Conservation (phyloP, 2,113 vertebrate genomes). For the Polypterus bichir region DNA sequence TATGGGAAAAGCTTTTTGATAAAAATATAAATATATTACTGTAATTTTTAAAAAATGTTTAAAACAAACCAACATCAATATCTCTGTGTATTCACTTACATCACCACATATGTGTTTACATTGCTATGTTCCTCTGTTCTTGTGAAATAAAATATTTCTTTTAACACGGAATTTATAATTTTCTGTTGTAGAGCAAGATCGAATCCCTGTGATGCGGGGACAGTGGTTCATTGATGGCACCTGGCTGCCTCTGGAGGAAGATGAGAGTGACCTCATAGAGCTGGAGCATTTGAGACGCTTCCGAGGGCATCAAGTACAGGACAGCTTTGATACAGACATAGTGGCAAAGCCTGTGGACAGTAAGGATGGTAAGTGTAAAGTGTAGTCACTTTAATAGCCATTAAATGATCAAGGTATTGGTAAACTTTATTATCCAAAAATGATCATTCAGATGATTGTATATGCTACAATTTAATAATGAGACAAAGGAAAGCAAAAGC, state of each 20-base stretch:
- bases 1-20: no score
- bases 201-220: conserved; percentile 90
- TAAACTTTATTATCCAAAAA: background rate
- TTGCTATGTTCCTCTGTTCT: background rate
- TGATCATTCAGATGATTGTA: no score
- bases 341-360: conserved; percentile 75
- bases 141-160: background rate
- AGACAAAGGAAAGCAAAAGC: no score
- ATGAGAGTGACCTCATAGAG: conserved; percentile 90
- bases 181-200: conserved; percentile 66
- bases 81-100: background rate
- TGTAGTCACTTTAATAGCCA: background rate
- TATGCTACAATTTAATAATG: no score
- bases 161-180: background rate
- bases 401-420: background rate
- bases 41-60: conserved; percentile 1
- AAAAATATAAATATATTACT: no score
- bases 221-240: conserved; percentile 96
- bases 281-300: conserved; percentile 79
- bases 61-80: background rate
- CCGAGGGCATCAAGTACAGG: conserved; percentile 77
- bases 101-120: background rate
- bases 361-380: conserved; percentile 77
- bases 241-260: conserved; percentile 89
- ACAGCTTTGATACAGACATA: conserved; percentile 76